A percentile compares a stretch with the other conserved stretches of the same genome.
Evolutionary conservation across 2,888 invertebrate genomes (phyloP).

Genomic region (Anaspis maculata): DNA sequence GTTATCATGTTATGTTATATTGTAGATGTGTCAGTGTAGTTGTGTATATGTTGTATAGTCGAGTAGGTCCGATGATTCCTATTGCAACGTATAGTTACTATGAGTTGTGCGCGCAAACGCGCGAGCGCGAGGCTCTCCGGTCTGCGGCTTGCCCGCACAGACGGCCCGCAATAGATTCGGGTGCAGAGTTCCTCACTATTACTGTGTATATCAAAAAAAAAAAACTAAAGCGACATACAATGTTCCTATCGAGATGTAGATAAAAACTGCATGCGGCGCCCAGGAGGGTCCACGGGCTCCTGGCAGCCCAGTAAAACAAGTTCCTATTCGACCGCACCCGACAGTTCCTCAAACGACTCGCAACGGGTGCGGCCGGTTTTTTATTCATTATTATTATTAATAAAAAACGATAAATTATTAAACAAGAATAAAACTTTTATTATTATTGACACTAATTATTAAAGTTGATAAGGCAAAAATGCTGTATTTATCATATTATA

Average conservation of each 20-base stretch:
- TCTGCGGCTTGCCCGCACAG: slow-evolving; percentile 14
- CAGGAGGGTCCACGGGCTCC: slow-evolving; percentile 34
- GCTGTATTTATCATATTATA: slow-evolving; percentile 44
- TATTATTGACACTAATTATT: slow-evolving; percentile 41
- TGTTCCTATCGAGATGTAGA: slow-evolving; percentile 45
- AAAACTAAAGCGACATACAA: slow-evolving; percentile 35
- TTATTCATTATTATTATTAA: slow-evolving; percentile 43
- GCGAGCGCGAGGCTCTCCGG: slow-evolving; percentile 7
- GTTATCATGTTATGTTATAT: slow-evolving; percentile 35
- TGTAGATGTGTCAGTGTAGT: slow-evolving; percentile 41
- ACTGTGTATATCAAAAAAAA: slow-evolving; percentile 31
- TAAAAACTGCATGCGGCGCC: slow-evolving; percentile 42
- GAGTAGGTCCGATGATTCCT: slow-evolving; percentile 44
- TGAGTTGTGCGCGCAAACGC: slow-evolving; percentile 23
- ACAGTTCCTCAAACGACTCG: slow-evolving; percentile 41
- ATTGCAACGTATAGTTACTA: slow-evolving; percentile 47
- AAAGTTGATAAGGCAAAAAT: slow-evolving; percentile 44
- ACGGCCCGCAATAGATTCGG: slow-evolving; percentile 20
- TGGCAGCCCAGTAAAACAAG: slow-evolving; percentile 45
- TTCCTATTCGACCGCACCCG: slow-evolving; percentile 41
- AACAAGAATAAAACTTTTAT: slow-evolving; percentile 39
- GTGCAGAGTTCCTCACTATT: slow-evolving; percentile 40
- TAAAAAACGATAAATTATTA: slow-evolving; percentile 39
- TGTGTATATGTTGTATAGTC: slow-evolving; percentile 41
- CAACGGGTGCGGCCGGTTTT: slow-evolving; percentile 40